A percentile compares a stretch with the other conserved stretches of the same genome.
phyloP scores from a whole-genome alignment of 1,140 invertebrate species.

The Drosophila bocki region DNA sequence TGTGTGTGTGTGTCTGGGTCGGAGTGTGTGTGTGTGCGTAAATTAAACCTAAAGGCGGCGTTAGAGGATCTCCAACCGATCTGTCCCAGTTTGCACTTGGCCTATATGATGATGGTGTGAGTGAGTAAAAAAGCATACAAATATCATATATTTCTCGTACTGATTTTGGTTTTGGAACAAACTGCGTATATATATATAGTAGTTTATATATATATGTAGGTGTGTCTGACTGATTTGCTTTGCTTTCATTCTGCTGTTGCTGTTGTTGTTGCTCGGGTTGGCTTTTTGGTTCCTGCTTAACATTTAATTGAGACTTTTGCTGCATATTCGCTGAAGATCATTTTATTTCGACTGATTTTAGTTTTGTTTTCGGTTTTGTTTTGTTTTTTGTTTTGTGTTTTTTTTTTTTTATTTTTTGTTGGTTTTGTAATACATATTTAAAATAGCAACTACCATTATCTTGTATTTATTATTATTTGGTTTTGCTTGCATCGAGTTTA shows the following conservation, averaged over 20 bases:
- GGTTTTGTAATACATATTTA: slow-evolving; percentile 80
- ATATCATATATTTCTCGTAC: slow-evolving; percentile 68
- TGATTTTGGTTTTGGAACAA: slow-evolving; percentile 56
- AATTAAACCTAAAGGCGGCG: slow-evolving; percentile 72
- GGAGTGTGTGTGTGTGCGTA: slow-evolving; percentile 51
- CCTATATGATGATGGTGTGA: slow-evolving; percentile 36
- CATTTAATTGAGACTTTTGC: slow-evolving; percentile 55
- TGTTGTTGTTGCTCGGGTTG: slow-evolving; percentile 56
- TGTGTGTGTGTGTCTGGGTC: slow-evolving; percentile 33
- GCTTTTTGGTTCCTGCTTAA: slow-evolving; percentile 78
- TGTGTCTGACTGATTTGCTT: slow-evolving; percentile 58
- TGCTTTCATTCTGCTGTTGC: slow-evolving; percentile 35
- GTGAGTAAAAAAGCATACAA: slow-evolving; percentile 84
- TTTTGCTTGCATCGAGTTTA: slow-evolving; percentile 63
- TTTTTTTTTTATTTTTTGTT: slow-evolving; percentile 46
- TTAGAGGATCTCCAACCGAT: slow-evolving; percentile 47
- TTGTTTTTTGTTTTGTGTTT: slow-evolving; percentile 25
- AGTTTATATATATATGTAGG: slow-evolving; percentile 44
- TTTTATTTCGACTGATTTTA: slow-evolving; percentile 51
- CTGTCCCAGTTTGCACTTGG: slow-evolving; percentile 47
- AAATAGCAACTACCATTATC: slow-evolving; percentile 79
- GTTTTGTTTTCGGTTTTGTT: slow-evolving; percentile 33
- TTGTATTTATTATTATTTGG: slow-evolving; percentile 66
- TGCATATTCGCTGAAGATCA: slow-evolving; percentile 56
- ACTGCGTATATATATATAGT: slow-evolving; percentile 44